phyloP scores from a whole-genome alignment of 1,140 invertebrate genomes.

The Leptestheria dahalacensis region DNA sequence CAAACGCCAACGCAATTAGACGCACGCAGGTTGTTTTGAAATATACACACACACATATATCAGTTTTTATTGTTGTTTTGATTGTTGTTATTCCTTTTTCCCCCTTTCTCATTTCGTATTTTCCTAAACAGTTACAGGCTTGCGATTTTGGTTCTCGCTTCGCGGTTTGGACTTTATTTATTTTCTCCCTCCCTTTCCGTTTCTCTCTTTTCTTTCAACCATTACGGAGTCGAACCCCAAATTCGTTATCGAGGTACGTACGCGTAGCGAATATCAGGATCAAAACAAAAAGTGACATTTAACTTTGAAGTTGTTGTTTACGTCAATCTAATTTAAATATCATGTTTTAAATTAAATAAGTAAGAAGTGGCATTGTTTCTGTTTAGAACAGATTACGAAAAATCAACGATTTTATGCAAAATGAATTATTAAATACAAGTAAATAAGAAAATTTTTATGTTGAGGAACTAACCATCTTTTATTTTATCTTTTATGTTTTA shows the following conservation, averaged over 20 bases:
- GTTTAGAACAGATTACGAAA: background rate
- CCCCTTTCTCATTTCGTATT: too few species aligned
- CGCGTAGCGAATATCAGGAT: background rate
- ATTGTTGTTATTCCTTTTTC: too few species aligned
- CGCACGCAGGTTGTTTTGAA: slow-evolving; percentile 6
- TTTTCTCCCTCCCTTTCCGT: background rate
- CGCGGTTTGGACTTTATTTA: background rate
- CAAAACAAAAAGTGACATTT: background rate
- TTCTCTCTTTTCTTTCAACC: background rate
- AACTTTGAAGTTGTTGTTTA: slow-evolving; percentile 2
- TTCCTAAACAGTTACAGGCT: background rate
- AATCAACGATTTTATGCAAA: too few species aligned
- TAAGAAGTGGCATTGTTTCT: too few species aligned
- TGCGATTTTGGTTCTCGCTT: background rate
- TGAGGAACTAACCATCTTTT: background rate
- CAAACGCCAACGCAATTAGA: too few species aligned
- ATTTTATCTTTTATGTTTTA: background rate
- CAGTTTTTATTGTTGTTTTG: too few species aligned
- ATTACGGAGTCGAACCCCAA: background rate
- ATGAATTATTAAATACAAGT: background rate
- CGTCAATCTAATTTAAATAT: background rate
- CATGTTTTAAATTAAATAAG: background rate
- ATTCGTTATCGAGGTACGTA: background rate
- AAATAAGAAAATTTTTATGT: background rate
- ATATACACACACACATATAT: too few species aligned